Evolutionary conservation across 2,888 invertebrate species (phyloP).

Genomic region (Stenoptilia bipunctidactyla): DNA sequence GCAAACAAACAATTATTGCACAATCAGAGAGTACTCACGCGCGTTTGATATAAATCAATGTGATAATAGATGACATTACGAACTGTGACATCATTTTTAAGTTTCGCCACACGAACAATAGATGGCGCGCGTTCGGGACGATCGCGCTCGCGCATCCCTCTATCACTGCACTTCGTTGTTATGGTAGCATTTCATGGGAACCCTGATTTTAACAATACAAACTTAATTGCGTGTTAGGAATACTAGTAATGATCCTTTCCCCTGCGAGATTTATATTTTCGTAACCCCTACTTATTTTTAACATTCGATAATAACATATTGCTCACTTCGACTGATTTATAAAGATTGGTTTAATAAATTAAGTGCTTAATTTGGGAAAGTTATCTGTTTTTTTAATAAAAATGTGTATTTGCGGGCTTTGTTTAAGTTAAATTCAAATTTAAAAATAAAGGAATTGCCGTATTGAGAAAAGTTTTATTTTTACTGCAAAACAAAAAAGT

Average conservation of each 20-base stretch:
- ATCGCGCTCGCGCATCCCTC: slow-evolving; percentile 38
- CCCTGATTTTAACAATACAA: slow-evolving; percentile 47
- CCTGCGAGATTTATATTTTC: slow-evolving; percentile 21
- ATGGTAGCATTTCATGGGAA: slow-evolving; percentile 56
- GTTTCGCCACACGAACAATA: slow-evolving; percentile 36
- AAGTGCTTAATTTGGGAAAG: no score
- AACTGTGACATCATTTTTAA: slow-evolving; percentile 40
- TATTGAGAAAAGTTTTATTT: no score
- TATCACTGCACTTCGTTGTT: slow-evolving; percentile 17
- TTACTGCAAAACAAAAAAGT: no score
- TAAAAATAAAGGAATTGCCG: no score
- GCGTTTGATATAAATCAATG: slow-evolving; percentile 49
- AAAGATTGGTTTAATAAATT: no score
- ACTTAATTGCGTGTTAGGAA: slow-evolving; percentile 64
- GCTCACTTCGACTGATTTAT: no score
- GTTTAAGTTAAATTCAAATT: no score
- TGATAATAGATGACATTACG: slow-evolving; percentile 40
- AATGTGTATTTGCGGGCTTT: no score
- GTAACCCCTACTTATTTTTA: background rate
- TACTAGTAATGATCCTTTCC: slow-evolving; percentile 53
- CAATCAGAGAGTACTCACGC: slow-evolving; percentile 54
- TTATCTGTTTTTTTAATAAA: no score
- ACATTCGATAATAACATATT: background rate
- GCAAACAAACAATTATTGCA: slow-evolving; percentile 65
- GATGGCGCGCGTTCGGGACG: slow-evolving; percentile 35